Conservation (phyloP, 2,797 vertebrate species). For the Anniella stebbinsi region DNA sequence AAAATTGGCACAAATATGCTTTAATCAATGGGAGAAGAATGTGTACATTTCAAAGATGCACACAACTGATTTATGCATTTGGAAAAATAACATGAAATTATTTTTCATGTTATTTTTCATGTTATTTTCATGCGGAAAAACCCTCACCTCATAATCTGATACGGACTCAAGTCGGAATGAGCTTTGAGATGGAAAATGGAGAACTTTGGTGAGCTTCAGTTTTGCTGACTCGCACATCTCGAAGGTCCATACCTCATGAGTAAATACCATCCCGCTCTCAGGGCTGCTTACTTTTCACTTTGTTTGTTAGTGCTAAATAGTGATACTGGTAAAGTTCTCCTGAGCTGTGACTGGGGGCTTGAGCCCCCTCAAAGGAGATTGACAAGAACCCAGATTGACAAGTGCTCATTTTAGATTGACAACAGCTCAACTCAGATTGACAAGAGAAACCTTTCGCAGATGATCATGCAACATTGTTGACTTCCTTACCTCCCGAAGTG, state of each 20-base stretch:
- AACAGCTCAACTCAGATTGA: not conserved
- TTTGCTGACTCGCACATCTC: no score
- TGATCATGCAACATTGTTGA: not conserved
- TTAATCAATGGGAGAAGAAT: no score
- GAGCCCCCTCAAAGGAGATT: not conserved
- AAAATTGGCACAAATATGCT: no score
- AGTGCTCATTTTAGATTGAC: not conserved
- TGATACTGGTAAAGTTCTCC: not conserved
- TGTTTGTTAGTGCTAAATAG: not conserved
- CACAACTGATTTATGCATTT: no score
- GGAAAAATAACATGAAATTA: no score
- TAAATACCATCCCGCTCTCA: not conserved
- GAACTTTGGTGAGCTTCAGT: no score
- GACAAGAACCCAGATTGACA: not conserved
- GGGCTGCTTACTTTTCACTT: not conserved
- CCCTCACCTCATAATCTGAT: no score
- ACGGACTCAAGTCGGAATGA: not conserved
- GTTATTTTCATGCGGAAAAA: no score
- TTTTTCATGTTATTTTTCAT: no score
- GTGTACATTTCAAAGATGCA: no score
- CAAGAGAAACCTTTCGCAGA: accelerated
- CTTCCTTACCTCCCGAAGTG: conserved; percentile 93
- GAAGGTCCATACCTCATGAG: no score
- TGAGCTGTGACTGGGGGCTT: not conserved
- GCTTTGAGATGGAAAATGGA: no score